Conservation (phyloP, 2,113 vertebrate genomes). For the Haemorhous mexicanus region DNA sequence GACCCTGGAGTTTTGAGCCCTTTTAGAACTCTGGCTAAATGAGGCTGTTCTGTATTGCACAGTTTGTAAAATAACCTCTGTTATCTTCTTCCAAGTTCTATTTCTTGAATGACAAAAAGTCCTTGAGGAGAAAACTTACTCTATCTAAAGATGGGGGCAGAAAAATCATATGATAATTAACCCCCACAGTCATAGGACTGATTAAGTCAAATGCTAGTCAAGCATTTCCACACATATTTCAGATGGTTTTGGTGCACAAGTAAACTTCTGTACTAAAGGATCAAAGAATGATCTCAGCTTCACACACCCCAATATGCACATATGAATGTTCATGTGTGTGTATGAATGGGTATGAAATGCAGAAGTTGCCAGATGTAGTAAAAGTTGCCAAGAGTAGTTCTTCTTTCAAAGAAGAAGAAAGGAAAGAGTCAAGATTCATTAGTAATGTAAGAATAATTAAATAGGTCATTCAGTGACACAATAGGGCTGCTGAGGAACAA, state of each 20-base stretch:
- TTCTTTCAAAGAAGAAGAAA: not conserved
- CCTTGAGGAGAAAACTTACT: not conserved
- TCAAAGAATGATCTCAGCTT: not conserved
- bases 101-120: slow-evolving; percentile 17
- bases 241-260: not conserved
- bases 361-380: not conserved
- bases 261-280: not conserved
- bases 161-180: slow-evolving; percentile 22
- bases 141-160: slow-evolving; percentile 2
- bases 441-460: not conserved
- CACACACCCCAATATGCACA: not conserved
- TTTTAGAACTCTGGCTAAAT: not conserved
- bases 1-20: not conserved
- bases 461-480: not conserved
- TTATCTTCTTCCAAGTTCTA: not conserved
- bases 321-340: not conserved
- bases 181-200: slow-evolving; percentile 16
- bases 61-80: not conserved
- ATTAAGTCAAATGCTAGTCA: slow-evolving; percentile 32
- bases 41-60: not conserved
- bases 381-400: not conserved
- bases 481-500: not conserved
- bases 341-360: not conserved
- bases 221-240: not conserved
- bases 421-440: not conserved